Evolutionary conservation across 2,888 invertebrate species (phyloP), one percentile per base, ranked within the genome.

Genomic region (Subacronicta megacephala): DNA sequence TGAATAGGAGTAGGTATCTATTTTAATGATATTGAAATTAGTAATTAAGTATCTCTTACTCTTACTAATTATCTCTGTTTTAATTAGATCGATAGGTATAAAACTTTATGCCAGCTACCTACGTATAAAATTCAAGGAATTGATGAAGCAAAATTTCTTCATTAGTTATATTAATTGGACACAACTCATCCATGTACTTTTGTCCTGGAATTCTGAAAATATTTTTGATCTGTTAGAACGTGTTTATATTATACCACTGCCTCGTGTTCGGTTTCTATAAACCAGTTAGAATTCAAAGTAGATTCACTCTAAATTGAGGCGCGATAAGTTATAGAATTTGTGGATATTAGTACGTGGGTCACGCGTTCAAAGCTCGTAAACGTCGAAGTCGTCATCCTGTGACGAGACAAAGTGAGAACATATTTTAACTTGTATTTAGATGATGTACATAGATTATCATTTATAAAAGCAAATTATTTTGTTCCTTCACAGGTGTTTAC

Each of bases 291-390:
- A 57, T 59, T 54, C 50, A 29, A 41, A 23, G 44, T 52, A 67
- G 46, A 45, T 45, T 9, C 33, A 46, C 23, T 36, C 17, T 55
- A 36, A 51, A 41, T 62, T 12, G 36, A 50, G 37, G 17, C 15
- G 31, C 44, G 29, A 29, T 35, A 51, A 47, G 38, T 58, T 53
- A 63, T 56, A 53, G 46, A 54, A 62, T 62, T 31, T 12, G 33
- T 35, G 20, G 20, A n/a, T 52, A 41, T 77, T 58, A 61, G 64
- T 61, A 75, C 23, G 36, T 18, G 29, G 9, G 50, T 70, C 75
- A 75, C 75, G 76, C 45, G 42, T 49, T 10, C 7, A 20, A 15
- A 43, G 23, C 51, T 70, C 59, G 64, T 75, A 67, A 70, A 70
- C 33, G 76, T 68, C 60, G 20, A 62, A 61, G 47, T 60, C 64